These are phyloP conservation scores for Tipula confusa DNA, from an alignment of 2,888 invertebrate species.

Conservation along the genomic window DNA sequence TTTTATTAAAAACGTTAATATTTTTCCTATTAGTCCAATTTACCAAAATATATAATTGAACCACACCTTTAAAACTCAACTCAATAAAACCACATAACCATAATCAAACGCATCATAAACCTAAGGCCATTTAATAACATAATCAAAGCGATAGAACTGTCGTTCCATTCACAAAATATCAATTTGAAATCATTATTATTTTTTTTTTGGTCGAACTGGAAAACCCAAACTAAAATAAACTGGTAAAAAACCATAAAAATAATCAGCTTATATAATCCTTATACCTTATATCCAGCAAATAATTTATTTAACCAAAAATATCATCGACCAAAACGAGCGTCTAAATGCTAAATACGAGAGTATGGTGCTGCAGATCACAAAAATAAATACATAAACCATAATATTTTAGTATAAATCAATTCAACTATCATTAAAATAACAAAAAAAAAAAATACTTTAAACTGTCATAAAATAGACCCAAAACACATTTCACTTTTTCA, in stretches of 20 bases:
- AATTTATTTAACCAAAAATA: too few relatives aligned
- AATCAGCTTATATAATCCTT: too few relatives aligned
- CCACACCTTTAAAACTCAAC: too few relatives aligned
- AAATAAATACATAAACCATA: not conserved
- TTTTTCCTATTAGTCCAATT: too few relatives aligned
- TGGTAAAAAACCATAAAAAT: not conserved
- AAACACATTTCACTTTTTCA: not conserved
- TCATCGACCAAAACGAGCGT: too few relatives aligned
- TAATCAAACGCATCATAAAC: not conserved
- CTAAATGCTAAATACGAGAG: too few relatives aligned
- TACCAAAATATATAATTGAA: too few relatives aligned
- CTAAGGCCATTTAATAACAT: not conserved
- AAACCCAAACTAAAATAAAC: not conserved
- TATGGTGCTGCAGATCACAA: not conserved
- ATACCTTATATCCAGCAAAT: too few relatives aligned
- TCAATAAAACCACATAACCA: not conserved
- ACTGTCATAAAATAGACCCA: not conserved
- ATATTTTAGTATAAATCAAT: conserved; percentile 4
- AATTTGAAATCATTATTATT: not conserved
- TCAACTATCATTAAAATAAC: not conserved
- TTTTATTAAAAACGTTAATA: too few relatives aligned
- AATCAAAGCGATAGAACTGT: not conserved
- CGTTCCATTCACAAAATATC: not conserved
- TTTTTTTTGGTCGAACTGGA: not conserved
- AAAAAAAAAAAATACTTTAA: not conserved